Percentiles rank a stretch among this genome's conserved stretches.
Evolutionary conservation across 2,113 vertebrate genomes (phyloP).

Genomic region (Syngnathus typhle): DNA sequence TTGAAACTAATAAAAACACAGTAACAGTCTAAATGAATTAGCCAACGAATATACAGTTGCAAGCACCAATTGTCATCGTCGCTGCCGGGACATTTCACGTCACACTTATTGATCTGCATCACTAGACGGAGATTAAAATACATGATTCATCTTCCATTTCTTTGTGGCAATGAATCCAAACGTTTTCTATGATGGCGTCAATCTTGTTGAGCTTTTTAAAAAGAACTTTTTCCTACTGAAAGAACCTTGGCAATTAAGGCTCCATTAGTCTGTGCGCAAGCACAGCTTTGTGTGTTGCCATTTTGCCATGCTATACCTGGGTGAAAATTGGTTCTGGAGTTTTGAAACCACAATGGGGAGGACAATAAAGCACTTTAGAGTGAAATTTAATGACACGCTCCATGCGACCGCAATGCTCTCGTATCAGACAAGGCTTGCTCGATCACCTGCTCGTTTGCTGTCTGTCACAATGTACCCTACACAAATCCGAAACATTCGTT

Average conservation of each 20-base stretch:
- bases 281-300: not conserved
- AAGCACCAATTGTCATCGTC: not conserved
- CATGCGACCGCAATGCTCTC: too few relatives aligned
- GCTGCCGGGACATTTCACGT: slow-evolving; percentile 1
- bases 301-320: not conserved
- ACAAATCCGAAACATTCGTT: too few relatives aligned
- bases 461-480: too few relatives aligned
- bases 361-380: not conserved
- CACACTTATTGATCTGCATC: slow-evolving; percentile 31
- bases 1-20: too few relatives aligned
- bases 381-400: not conserved
- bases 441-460: too few relatives aligned
- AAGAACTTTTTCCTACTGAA: slow-evolving; percentile 6
- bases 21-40: too few relatives aligned
- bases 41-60: not conserved
- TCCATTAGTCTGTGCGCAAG: too few relatives aligned
- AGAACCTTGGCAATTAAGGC: not conserved
- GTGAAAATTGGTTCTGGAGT: not conserved
- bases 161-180: slow-evolving; percentile 10
- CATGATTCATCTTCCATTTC: slow-evolving; percentile 17
- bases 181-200: slow-evolving; percentile 12
- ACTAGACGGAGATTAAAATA: slow-evolving; percentile 27
- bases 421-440: too few relatives aligned
- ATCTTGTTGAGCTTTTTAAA: slow-evolving; percentile 31
- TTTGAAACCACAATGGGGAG: not conserved